Base-by-base conservation (phyloP, 1,140 invertebrate species). In the Orchesella cincta region DNA sequence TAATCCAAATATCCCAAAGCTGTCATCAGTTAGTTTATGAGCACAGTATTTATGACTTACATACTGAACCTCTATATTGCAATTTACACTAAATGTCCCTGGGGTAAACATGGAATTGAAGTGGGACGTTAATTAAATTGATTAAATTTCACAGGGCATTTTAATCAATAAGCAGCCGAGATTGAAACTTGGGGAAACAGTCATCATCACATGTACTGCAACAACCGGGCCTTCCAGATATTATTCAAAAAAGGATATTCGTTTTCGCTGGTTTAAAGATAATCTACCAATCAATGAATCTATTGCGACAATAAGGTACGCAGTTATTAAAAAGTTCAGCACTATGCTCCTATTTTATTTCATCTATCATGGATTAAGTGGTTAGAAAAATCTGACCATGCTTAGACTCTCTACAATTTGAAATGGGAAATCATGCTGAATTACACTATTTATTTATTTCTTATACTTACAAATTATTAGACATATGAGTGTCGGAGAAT, bases 201-300 rank as follows among this genome's bases (percentile, higher is more conserved):
- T 33, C 5, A 67, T 26, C n/a, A 5, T 67, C 23, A 67, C 62
- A 29, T 67, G 62, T 33, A 67, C 62, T 14, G 62, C 62, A 31
- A n/a, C 33, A 8, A 67, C 62, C 1, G 62, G 62, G 1, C 62
- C 62, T 3, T 67, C 62, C 2, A 67, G 33, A 3, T 67, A 67
- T 23, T 31, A 8, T 29, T 29, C 62, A 16, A 33, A 29, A 16
- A 29, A n/a, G 12, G 62, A 67, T 31, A 74, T 81, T 8, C 34
- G 62, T 28, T 76, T 79, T 18, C 75, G 51, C 31, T 81, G 80
- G 80, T 81, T 74, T 70, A 81, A 79, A 72, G 72, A 79, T 46
- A 76, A 52, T 33, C 54, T 76, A 20, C 80, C 80, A 23, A 72
- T 81, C 28, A 76, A 79, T 33, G 78, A 29, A 46, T 78, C 78